Base-by-base conservation (phyloP, 1,140 invertebrate species). In the Amyelois transitella region DNA sequence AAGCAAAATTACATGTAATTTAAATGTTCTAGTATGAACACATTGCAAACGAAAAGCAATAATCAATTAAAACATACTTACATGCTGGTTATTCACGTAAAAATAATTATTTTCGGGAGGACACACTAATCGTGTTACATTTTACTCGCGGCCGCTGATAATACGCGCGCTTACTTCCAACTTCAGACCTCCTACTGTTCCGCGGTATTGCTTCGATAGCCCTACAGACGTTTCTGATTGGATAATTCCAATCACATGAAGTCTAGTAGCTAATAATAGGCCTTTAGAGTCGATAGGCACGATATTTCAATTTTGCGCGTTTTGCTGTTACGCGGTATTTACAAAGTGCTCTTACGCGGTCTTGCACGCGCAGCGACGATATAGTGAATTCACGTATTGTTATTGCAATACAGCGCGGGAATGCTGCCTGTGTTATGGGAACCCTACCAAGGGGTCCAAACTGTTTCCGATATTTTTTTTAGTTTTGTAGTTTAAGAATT, bases 271-370 rank as follows among this genome's bases (percentile, higher is more conserved):
- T 6, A 12, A 12, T 12, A 28, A 28, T 28, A 28, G 25, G 12
- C 25, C 25, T 28, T 28, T 28, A 6, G 25, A 28, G 12, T 28
- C 25, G 25, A 12, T 12, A 6, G 25, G 25, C 25, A 28, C 25
- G 25, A 28, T 28, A 28, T 28, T 12, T 28, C 25, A 28, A 28
- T 28, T 28, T 28, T 28, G 25, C 25, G 25, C 25, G 25, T 28
- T 28, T 28, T 28, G 58, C 45, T 52, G 32, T 47, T 60, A 60
- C 51, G 58, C 58, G 51, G 58, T 60, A 54, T 60, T 60, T 49
- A 60, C 58, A 51, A 54, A 51, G 7, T 60, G 58, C 47, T 53
- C 47, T 49, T 55, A 17, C 44, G 47, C 54, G 54, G 54, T 14
- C 14, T 48, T 22, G 54, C 44, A 55, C 44, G 44, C 44, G 44